Evolutionary conservation across 2,888 invertebrate species (phyloP), one percentile per base, ranked within the genome.

Genomic region (Mythimna albipuncta): DNA sequence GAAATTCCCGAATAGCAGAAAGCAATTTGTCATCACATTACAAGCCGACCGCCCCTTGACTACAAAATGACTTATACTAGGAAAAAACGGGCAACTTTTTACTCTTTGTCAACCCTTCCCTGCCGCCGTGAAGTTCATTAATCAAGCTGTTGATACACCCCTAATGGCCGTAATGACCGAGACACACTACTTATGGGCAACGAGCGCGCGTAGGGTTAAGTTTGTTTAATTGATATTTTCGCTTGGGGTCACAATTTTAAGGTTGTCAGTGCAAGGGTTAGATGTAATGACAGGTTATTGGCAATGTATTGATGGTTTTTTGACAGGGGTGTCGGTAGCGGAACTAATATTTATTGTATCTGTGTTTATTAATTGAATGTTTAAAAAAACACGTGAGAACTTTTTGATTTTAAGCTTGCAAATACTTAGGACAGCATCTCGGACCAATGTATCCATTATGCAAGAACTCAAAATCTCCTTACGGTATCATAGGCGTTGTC

Each of bases 101-200:
- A 77, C 54, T 83, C 76, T 85, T 71, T 83, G 82, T 59, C 80
- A 86, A 86, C 85, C 85, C 85, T 86, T 85, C 65, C 57, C 38
- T 61, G 55, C 67, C 59, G 72, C 74, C 71, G 79, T 77, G 62
- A 69, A 71, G 73, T 61, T 84, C 85, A 87, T 87, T 85, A 86
- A 86, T 87, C 87, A 86, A 81, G 77, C 77, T 62, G 80, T 82
- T 85, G 83, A 81, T 81, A 79, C 84, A 79, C 83, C 73, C 81
- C 72, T 84, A 83, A 85, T 85, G 81, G 82, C 72, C 69, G 58
- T 81, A 86, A 83, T 82, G 82, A 83, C 79, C 82, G 84, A 72
- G 81, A 79, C 77, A 79, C 77, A 72, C 66, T 62, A 80, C 58
- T 74, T 77, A 69, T 70, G 72, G 66, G 71, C 79, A 79, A 70